Conservation (phyloP, 2,888 invertebrate species). For the Argyresthia albistria region DNA sequence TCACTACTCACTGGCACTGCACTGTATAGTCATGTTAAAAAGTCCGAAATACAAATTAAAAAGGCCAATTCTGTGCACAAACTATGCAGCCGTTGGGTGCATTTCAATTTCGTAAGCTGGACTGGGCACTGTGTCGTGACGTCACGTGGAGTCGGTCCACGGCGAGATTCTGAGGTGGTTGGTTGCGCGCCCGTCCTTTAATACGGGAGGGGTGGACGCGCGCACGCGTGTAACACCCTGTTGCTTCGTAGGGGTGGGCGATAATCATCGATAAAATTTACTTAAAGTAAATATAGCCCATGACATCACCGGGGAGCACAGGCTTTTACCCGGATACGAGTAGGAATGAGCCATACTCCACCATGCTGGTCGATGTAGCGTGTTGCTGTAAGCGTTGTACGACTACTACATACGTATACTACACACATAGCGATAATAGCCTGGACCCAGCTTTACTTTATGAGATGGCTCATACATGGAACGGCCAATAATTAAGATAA, state of each 20-base stretch:
- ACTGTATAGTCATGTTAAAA: neutral
- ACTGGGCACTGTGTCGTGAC: conserved; percentile 16
- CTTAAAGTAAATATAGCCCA: no score
- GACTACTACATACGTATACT: no score
- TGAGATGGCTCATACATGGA: no score
- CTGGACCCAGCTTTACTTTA: no score
- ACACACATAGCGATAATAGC: no score
- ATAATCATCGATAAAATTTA: no score
- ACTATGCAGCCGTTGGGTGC: neutral
- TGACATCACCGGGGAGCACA: no score
- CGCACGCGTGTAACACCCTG: conserved; percentile 70
- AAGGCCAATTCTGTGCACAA: neutral
- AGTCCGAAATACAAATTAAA: neutral
- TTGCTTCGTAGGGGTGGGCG: conserved; percentile 51
- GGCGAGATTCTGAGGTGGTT: conserved; percentile 42
- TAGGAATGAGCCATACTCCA: no score
- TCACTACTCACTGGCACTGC: neutral
- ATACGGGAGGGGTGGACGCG: conserved; percentile 42
- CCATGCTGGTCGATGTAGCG: no score
- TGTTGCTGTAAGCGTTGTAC: no score
- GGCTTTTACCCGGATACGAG: no score
- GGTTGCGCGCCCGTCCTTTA: conserved; percentile 38
- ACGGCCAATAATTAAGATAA: no score
- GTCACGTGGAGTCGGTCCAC: conserved; percentile 27
- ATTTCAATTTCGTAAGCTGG: neutral